Base-by-base conservation (phyloP, 2,113 vertebrate species). In the Cranoglanis bouderius region DNA sequence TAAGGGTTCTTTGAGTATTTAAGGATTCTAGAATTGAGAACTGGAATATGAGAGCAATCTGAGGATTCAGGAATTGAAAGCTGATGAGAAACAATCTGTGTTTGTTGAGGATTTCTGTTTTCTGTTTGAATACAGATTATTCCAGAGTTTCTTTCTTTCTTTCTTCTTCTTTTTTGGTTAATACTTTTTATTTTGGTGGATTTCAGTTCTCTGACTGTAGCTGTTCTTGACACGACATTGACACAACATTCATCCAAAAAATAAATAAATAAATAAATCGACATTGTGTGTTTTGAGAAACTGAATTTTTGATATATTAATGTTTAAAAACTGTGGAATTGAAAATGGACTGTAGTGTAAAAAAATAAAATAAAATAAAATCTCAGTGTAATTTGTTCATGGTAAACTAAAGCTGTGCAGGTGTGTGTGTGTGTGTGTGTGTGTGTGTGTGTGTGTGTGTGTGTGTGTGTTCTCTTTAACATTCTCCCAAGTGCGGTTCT, bases 401-500 rank as follows among this genome's bases (percentile, higher is more conserved):
- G 6, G 70, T 40, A 24, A 74, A 29, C 40, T 49, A 53, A 80
- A 53, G 77, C 43, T 51, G 43, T 75, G 72, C 24, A 29, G 3
- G 40, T 46, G 74, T 77, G 74, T 53, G 46, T 80, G 77, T 80
- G 75, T 49, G 75, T 78, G 75, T 78, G 75, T 77, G 75, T 49
- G 40, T 51, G 75, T 49, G 75, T 51, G 43, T 49, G 46, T 16
- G 46, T 80, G 46, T n/a, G 77, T 81, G 46, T 53, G 78, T 35
- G 78, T 82, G 53, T 38, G 51, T 82, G 51, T 82, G n/a, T 35
- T n/a, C 46, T 51, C 75, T 51, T 78, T 78, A 78, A 78, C 75
- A 78, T 78, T 51, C 75, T 78, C 46, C 46, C 75, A n/a, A 18
- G 75, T 86, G 51, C 26, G 35, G 51, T 57, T 85, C 87, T 82